These are phyloP conservation scores for Tetramorium parvispinum DNA, from an alignment of 1,140 invertebrate species.

Conservation along the genomic window DNA sequence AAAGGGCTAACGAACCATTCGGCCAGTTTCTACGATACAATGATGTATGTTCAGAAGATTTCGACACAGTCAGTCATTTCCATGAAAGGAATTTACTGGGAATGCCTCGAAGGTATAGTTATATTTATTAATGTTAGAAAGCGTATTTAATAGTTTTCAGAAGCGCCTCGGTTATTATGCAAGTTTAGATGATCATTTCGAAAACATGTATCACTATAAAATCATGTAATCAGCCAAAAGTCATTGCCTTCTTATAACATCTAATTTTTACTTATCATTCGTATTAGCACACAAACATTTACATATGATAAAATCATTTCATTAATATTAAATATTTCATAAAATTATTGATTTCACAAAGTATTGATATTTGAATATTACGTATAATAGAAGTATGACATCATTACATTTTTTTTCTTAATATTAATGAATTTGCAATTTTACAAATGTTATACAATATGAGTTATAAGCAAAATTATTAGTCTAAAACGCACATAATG, in stretches of 20 bases:
- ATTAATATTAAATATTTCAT: no score
- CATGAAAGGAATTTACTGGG: slow-evolving; percentile 15
- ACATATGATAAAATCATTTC: no score
- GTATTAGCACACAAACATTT: neutral
- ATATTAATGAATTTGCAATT: no score
- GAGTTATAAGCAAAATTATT: no score
- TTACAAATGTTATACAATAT: no score
- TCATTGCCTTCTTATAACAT: neutral
- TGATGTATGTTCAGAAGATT: slow-evolving; percentile 16
- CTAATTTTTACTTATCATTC: neutral
- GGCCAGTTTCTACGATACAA: neutral
- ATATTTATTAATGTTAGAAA: slow-evolving; percentile 23
- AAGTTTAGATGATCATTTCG: slow-evolving; percentile 2
- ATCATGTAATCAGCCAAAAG: neutral
- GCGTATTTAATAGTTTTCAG: slow-evolving; percentile 8
- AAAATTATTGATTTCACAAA: no score
- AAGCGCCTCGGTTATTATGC: neutral
- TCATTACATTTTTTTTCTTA: no score
- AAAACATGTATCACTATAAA: neutral
- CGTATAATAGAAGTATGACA: no score
- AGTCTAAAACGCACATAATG: no score
- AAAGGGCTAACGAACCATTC: neutral
- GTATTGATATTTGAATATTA: no score
- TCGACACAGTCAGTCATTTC: neutral
- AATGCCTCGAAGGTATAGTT: slow-evolving; percentile 2